Conservation (phyloP, 2,113 vertebrate genomes). For the Triplophysa siluroides region DNA sequence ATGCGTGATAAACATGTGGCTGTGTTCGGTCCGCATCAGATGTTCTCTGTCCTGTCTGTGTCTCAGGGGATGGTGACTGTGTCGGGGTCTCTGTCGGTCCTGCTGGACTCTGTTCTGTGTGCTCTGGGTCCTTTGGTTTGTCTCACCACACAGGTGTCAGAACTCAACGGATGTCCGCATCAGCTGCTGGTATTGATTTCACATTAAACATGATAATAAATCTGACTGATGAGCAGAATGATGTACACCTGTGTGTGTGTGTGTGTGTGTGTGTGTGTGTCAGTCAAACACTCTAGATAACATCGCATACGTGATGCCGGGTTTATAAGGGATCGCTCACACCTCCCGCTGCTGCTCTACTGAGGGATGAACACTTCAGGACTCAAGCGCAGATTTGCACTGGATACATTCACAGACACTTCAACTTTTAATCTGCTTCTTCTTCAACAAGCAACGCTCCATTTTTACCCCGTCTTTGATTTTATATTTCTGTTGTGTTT, state of each 20-base stretch:
- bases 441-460: conserved; percentile 34
- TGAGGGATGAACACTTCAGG: background rate
- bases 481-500: conserved; percentile 51
- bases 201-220: background rate
- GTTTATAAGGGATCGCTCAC: conserved; percentile 63
- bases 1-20: too few relatives aligned
- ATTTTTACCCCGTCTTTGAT: conserved; percentile 51
- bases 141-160: conserved; percentile 89
- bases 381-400: conserved; percentile 54
- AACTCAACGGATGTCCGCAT: conserved; percentile 86
- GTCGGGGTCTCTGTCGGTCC: conserved; percentile 87
- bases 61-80: conserved; percentile 88
- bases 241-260: background rate
- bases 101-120: conserved; percentile 93
- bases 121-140: conserved; percentile 86
- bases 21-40: background rate
- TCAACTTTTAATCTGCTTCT: conserved; percentile 57
- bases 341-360: background rate
- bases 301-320: conserved; percentile 92
- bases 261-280: background rate
- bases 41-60: background rate
- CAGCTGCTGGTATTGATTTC: conserved; percentile 82
- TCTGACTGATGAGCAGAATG: background rate
- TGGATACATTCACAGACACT: conserved; percentile 48
- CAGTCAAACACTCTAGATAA: conserved; percentile 94